These are phyloP conservation scores for Drosophila greeni DNA, from an alignment of 2,888 invertebrate genomes.

Conservation along the genomic window DNA sequence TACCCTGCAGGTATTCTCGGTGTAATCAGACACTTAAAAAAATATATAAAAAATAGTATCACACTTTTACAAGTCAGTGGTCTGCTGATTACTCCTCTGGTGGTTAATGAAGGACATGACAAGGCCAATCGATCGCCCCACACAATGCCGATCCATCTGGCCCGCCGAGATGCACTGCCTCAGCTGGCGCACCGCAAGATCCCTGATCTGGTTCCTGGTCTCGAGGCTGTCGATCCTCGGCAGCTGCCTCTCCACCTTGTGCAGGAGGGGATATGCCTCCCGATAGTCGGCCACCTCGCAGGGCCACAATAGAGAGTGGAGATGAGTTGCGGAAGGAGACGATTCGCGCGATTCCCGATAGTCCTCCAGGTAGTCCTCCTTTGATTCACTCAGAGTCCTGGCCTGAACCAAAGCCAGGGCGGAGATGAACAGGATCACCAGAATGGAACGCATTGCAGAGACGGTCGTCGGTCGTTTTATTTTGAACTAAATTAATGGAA, in stretches of 20 bases:
- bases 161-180: slow-evolving; percentile 40
- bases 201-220: slow-evolving; percentile 27
- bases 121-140: slow-evolving; percentile 1
- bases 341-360: not conserved
- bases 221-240: slow-evolving; percentile 29
- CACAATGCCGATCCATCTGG: not conserved
- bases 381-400: slow-evolving; percentile 9
- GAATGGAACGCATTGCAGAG: slow-evolving; percentile 32
- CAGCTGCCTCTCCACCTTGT: slow-evolving; percentile 63
- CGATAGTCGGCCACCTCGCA: slow-evolving; percentile 43
- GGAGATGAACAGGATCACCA: slow-evolving; percentile 30
- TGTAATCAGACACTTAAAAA: not conserved
- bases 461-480: not conserved
- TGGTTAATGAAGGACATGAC: slow-evolving; percentile 6
- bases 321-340: slow-evolving; percentile 4
- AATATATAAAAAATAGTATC: not conserved
- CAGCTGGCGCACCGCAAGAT: slow-evolving; percentile 45
- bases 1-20: not conserved
- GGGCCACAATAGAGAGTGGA: slow-evolving; percentile 51
- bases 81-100: not conserved
- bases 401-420: slow-evolving; percentile 42
- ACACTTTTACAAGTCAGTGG: not conserved
- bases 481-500: not conserved
- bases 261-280: slow-evolving; percentile 39
- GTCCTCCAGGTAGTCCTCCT: slow-evolving; percentile 10